Percentiles rank a stretch among this genome's conserved stretches.
Conservation (phyloP, 2,113 vertebrate genomes). For the Callionymus lyra region DNA sequence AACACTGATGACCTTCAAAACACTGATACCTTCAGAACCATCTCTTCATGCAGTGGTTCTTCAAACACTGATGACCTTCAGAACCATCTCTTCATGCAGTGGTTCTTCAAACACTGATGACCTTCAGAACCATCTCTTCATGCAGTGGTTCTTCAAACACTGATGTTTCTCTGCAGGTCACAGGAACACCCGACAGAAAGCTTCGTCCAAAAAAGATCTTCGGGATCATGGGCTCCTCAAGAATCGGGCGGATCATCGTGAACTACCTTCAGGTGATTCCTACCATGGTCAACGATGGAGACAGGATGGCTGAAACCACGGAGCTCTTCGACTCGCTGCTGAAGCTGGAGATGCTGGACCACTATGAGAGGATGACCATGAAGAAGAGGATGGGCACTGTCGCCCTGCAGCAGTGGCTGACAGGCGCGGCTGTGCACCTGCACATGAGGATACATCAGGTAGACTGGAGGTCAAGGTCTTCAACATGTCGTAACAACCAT, state of each 20-base stretch:
- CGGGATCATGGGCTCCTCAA: constrained; percentile 52
- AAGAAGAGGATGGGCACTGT: constrained; percentile 50
- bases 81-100: too few relatives aligned
- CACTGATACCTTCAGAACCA: too few relatives aligned
- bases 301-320: constrained; percentile 54
- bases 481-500: too few relatives aligned
- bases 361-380: constrained; percentile 57
- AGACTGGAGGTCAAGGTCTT: too few relatives aligned
- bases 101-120: too few relatives aligned
- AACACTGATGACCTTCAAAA: too few relatives aligned
- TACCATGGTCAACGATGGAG: constrained; percentile 27
- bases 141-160: too few relatives aligned
- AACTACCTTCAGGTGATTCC: constrained; percentile 53
- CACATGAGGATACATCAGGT: constrained; percentile 67
- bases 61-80: too few relatives aligned
- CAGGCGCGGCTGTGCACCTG: constrained; percentile 62
- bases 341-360: constrained; percentile 58
- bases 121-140: too few relatives aligned
- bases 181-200: constrained; percentile 4
- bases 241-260: constrained; percentile 49
- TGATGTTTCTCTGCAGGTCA: constrained; percentile 18
- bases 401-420: constrained; percentile 63
- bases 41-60: too few relatives aligned
- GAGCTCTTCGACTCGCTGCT: constrained; percentile 58
- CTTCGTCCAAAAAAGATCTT: constrained; percentile 34